Evolutionary conservation across 2,797 vertebrate species (phyloP), one percentile per base, ranked within the genome.

Genomic region (Siniperca scherzeri): DNA sequence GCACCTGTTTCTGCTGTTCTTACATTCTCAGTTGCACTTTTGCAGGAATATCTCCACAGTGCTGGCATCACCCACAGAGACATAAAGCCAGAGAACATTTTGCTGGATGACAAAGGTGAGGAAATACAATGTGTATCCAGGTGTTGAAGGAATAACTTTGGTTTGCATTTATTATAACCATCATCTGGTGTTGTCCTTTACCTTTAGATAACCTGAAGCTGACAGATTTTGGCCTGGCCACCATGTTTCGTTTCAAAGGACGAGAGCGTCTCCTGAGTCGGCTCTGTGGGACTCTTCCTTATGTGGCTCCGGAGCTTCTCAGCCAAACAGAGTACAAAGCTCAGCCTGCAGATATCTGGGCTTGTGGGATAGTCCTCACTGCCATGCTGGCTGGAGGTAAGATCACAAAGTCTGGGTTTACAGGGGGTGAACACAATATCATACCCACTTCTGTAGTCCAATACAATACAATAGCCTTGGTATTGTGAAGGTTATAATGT

Each of bases 61-160:
- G 92, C 96, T 8, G 98, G 98, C 83, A 98, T 99, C 94, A 98
- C 98, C 36, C 98, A 99, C 84, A 96, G 98, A n/a, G 98, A 99
- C 91, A 98, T 99, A 89, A 99, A 99, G 77, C 98, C 98, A 0
- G 98, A 99, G 94, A 99, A 99, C 85, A 96, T 99, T 85, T 93
- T 99, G 60, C 94, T 99, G 76, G 98, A 99, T 36, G 98, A 98
- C 73, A 96, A 97, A 95, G 97, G 98, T 99, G 42, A 85, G 59
- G 10, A 27, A 60, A 66, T 13, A 2, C 1, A 5, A 14, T 5
- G 3, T 70, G 50, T 36, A 6, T 69, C 2, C 0, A 30, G 0
- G 3, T 65, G 13, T 25, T 66, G 1, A 40, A 19, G 12, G 0
- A 22, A n/a, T 48, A 44, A 0, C 9, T 21, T 33, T 74, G 46